These are phyloP conservation scores for Charadrius vociferus DNA, from an alignment of 2,113 vertebrate genomes.

Conservation along the genomic window DNA sequence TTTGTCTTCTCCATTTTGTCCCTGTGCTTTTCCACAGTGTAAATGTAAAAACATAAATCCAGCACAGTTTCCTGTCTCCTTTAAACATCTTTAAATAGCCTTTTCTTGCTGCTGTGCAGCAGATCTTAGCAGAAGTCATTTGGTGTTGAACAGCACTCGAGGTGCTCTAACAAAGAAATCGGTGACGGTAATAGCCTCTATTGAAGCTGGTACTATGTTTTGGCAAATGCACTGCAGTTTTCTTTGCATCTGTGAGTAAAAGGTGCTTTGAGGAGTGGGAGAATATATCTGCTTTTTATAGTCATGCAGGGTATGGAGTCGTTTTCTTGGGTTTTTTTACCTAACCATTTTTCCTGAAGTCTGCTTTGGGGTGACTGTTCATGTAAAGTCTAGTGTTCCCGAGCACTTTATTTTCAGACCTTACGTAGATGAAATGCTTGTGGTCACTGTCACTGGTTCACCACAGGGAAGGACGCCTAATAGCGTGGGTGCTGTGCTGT, in stretches of 20 bases:
- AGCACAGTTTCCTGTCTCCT: neutral
- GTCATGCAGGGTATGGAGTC: neutral
- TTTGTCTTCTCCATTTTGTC: neutral
- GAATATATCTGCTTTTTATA: neutral
- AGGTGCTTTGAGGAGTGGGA: neutral
- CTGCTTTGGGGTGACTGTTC: neutral
- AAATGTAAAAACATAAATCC: neutral
- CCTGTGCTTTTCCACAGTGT: neutral
- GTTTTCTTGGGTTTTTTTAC: neutral
- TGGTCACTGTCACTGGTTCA: neutral
- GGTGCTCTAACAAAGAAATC: neutral
- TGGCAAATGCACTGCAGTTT: neutral
- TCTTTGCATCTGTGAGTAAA: neutral
- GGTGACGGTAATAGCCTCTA: neutral
- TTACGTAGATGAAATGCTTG: neutral
- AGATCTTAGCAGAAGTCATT: neutral
- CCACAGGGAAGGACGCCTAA: neutral
- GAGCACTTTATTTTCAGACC: neutral
- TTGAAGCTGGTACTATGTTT: neutral
- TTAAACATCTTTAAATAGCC: neutral
- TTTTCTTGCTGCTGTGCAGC: neutral
- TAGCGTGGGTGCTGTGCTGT: neutral
- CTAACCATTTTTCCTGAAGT: neutral
- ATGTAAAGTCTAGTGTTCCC: neutral
- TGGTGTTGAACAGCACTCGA: neutral